Conservation (phyloP, 2,797 vertebrate species). For the Hylomyscus alleni region DNA sequence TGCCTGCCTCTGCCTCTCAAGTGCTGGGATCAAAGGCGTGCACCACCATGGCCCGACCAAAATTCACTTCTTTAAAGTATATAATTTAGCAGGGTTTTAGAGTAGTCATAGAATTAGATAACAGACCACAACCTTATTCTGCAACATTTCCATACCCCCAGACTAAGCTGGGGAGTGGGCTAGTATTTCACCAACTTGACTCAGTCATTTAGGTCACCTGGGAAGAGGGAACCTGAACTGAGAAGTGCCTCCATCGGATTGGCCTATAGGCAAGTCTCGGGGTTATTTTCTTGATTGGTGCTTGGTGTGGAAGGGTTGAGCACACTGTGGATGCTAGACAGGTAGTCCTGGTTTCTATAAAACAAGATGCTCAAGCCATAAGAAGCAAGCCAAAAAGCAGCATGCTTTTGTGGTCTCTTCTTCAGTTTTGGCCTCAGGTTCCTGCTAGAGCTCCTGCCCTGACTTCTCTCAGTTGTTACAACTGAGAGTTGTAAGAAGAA, state of each 20-base stretch:
- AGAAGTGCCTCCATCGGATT: background rate
- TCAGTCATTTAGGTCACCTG: background rate
- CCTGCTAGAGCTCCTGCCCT: no score
- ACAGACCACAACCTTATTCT: constrained; percentile 5
- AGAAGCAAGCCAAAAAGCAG: background rate
- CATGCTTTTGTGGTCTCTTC: background rate
- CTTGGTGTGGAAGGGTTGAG: background rate
- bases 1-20: no score
- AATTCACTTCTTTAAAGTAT: background rate
- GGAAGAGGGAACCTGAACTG: background rate
- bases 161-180: background rate
- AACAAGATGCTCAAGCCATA: background rate
- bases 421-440: background rate
- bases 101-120: background rate
- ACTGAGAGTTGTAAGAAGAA: no score
- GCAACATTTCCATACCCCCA: background rate
- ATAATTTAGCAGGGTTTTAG: constrained; percentile 2
- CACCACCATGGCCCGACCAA: no score
- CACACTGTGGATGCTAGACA: background rate
- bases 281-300: background rate
- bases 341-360: background rate
- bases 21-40: no score
- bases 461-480: background rate
- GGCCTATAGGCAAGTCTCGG: background rate
- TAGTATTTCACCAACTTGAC: background rate